These are phyloP conservation scores for Acheta domesticus DNA, from an alignment of 2,888 invertebrate species.

Conservation along the genomic window DNA sequence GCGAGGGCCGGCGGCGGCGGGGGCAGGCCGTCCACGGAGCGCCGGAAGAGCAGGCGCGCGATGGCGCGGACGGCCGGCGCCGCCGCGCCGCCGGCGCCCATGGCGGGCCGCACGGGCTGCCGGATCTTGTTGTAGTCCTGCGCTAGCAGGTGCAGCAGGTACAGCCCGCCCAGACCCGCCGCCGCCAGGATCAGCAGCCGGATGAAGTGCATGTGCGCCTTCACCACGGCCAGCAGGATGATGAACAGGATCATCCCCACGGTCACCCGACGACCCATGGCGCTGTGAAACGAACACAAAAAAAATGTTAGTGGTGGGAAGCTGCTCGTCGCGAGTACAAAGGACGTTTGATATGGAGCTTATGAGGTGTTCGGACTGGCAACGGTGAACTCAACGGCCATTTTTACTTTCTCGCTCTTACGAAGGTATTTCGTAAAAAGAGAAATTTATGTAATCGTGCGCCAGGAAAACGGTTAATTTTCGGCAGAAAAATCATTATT, in stretches of 20 bases:
- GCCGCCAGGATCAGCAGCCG: constrained; percentile 47
- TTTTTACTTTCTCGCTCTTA: no score
- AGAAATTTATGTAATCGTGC: no score
- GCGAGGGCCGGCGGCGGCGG: neutral
- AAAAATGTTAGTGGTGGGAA: no score
- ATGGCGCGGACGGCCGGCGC: constrained; percentile 35
- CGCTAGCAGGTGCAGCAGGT: constrained; percentile 50
- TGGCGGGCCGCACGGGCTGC: constrained; percentile 28
- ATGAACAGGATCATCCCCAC: constrained; percentile 31
- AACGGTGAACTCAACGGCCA: no score
- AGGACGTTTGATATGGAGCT: no score
- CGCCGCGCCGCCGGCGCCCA: constrained; percentile 24
- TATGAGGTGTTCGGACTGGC: no score
- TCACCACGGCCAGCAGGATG: constrained; percentile 42
- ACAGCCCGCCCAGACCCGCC: constrained; percentile 50
- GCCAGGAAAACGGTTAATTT: no score
- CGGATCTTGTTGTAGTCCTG: constrained; percentile 48
- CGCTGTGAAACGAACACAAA: neutral
- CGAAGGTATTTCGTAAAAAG: no score
- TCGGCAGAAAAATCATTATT: no score
- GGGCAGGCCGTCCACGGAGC: constrained; percentile 30
- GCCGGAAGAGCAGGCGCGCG: constrained; percentile 35
- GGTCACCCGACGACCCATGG: neutral
- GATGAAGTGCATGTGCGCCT: constrained; percentile 47
- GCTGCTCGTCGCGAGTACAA: no score